A percentile compares a stretch with the other conserved stretches of the same genome.
These are phyloP conservation scores for Apocrypta bakeri DNA, from an alignment of 1,140 invertebrate genomes.

Conservation along the genomic window DNA sequence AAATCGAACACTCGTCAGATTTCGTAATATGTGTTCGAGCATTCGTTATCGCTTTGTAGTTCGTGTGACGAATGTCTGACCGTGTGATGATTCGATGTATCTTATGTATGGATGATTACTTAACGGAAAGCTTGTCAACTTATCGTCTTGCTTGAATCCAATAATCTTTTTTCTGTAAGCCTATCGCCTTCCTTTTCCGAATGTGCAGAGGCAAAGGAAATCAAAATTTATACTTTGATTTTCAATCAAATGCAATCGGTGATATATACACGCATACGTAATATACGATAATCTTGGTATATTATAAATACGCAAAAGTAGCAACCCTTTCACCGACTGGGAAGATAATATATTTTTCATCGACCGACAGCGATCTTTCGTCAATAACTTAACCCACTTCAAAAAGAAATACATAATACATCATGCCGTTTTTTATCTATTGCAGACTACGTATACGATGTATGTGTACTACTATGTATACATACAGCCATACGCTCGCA, in stretches of 20 bases:
- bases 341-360: slow-evolving; percentile 11
- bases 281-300: neutral
- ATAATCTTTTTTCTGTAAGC: too few species aligned
- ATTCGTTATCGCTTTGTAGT: neutral
- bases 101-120: too few species aligned
- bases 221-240: too few species aligned
- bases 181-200: too few species aligned
- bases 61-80: neutral
- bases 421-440: neutral
- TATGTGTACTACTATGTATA: neutral
- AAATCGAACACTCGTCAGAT: too few species aligned
- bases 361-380: neutral
- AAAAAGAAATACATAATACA: slow-evolving; percentile 21
- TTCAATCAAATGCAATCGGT: too few species aligned
- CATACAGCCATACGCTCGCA: neutral
- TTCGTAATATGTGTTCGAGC: neutral
- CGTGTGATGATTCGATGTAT: too few species aligned
- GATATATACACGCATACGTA: neutral
- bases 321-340: neutral
- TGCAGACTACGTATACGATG: neutral
- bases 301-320: neutral
- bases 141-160: too few species aligned
- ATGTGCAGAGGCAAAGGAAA: too few species aligned
- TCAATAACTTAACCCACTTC: slow-evolving; percentile 1
- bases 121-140: too few species aligned